phyloP scores from a whole-genome alignment of 1,140 invertebrate genomes.

The Pteromalus puparum region DNA sequence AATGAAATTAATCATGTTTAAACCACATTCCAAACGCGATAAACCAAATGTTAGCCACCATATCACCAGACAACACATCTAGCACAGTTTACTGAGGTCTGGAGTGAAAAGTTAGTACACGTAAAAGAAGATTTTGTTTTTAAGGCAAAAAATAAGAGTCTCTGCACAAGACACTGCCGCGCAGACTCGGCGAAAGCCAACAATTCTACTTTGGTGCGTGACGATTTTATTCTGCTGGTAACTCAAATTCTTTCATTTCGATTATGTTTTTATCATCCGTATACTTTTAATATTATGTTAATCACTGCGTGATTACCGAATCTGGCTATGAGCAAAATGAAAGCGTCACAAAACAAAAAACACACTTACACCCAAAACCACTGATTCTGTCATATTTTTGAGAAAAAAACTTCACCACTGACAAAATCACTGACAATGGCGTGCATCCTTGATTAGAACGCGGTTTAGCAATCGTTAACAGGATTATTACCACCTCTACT shows the following conservation, averaged over 20 bases:
- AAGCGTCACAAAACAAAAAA: conserved; percentile 28
- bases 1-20: conserved; percentile 38
- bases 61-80: conserved; percentile 68
- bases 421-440: conserved; percentile 42
- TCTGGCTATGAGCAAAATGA: conserved; percentile 7
- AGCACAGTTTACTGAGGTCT: conserved; percentile 60
- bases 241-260: background rate
- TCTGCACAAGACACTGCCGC: conserved; percentile 51
- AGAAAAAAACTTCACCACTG: background rate
- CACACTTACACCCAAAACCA: conserved; percentile 41
- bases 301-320: background rate
- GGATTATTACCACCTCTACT: conserved; percentile 32
- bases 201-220: conserved; percentile 40
- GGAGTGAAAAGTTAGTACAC: conserved; percentile 62
- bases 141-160: conserved; percentile 47
- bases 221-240: conserved; percentile 14
- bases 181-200: conserved; percentile 54
- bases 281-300: background rate
- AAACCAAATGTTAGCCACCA: conserved; percentile 69
- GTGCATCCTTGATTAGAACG: conserved; percentile 18
- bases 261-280: background rate
- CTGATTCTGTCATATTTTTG: conserved; percentile 28
- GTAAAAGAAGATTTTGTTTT: conserved; percentile 30
- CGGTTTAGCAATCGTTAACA: conserved; percentile 16
- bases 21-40: conserved; percentile 45